A percentile compares a stretch with the other conserved stretches of the same genome.
phyloP scores from a whole-genome alignment of 2,797 vertebrate species.

The Pogonophryne albipinna region DNA sequence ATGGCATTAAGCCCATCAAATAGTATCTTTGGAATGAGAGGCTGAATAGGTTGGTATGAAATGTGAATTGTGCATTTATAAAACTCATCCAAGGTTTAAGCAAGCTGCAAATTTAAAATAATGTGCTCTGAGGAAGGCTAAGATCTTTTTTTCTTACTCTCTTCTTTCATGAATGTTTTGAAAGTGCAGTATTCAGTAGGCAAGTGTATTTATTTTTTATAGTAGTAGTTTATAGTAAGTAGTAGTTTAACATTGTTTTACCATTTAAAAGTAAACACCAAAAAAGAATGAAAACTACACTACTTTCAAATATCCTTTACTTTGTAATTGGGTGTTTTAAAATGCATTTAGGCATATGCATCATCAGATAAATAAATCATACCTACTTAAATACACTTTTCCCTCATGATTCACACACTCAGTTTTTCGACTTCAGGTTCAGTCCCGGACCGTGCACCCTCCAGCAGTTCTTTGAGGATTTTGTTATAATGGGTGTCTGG shows the following conservation, averaged over 20 bases:
- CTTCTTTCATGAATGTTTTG: slow-evolving; percentile 9
- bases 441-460: slow-evolving; percentile 57
- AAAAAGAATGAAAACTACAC: no score
- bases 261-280: no score
- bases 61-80: slow-evolving; percentile 28
- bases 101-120: slow-evolving; percentile 26
- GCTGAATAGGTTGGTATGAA: slow-evolving; percentile 34
- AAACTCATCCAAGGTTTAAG: slow-evolving; percentile 41
- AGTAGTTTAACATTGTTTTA: no score
- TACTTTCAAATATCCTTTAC: no score
- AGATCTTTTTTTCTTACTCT: slow-evolving; percentile 14
- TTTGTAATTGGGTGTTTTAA: no score
- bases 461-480: slow-evolving; percentile 75
- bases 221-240: no score
- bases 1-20: slow-evolving; percentile 84
- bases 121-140: slow-evolving; percentile 2
- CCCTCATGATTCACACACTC: slow-evolving; percentile 53
- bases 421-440: slow-evolving; percentile 66
- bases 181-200: slow-evolving; percentile 6
- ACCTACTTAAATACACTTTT: slow-evolving; percentile 45
- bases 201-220: no score
- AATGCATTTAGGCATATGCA: slow-evolving; percentile 2
- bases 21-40: slow-evolving; percentile 51
- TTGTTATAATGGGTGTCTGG: slow-evolving; percentile 64
- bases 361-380: slow-evolving; percentile 36